phyloP scores from a whole-genome alignment of 1,140 invertebrate species.

The Laupala kohalensis region DNA sequence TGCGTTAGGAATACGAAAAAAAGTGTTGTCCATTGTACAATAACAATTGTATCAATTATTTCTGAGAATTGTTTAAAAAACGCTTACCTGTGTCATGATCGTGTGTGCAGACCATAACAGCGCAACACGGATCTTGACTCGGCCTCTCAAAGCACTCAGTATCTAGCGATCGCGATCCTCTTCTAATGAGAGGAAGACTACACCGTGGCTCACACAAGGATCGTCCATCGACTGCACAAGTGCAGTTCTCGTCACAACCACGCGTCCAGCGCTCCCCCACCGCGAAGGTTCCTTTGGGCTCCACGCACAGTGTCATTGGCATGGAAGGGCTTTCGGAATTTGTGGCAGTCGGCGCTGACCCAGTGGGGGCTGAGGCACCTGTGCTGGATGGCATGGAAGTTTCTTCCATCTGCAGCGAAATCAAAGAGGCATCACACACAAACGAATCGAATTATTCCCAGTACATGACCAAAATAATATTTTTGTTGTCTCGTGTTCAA shows the following conservation, averaged over 20 bases:
- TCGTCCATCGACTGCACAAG: slow-evolving; percentile 42
- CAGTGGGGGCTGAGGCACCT: neutral
- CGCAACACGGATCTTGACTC: slow-evolving; percentile 63
- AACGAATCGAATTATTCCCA: no score
- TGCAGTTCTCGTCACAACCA: slow-evolving; percentile 57
- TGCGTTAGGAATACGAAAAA: no score
- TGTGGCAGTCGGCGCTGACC: no score
- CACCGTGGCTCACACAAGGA: slow-evolving; percentile 52
- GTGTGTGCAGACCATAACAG: slow-evolving; percentile 49
- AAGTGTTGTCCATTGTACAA: no score
- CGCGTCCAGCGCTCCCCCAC: slow-evolving; percentile 48
- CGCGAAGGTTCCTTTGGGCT: slow-evolving; percentile 13
- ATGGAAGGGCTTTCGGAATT: no score
- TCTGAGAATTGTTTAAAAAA: no score
- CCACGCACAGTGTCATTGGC: neutral
- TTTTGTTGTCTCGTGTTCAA: no score
- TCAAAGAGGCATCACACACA: no score
- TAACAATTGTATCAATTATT: no score
- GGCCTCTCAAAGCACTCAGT: slow-evolving; percentile 53
- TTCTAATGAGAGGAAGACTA: slow-evolving; percentile 41
- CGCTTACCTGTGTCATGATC: slow-evolving; percentile 35
- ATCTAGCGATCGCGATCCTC: slow-evolving; percentile 53
- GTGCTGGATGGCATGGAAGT: neutral
- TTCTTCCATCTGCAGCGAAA: neutral
- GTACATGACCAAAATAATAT: no score